These are phyloP conservation scores for Sula dactylatra DNA, from an alignment of 2,113 vertebrate genomes.

Conservation along the genomic window DNA sequence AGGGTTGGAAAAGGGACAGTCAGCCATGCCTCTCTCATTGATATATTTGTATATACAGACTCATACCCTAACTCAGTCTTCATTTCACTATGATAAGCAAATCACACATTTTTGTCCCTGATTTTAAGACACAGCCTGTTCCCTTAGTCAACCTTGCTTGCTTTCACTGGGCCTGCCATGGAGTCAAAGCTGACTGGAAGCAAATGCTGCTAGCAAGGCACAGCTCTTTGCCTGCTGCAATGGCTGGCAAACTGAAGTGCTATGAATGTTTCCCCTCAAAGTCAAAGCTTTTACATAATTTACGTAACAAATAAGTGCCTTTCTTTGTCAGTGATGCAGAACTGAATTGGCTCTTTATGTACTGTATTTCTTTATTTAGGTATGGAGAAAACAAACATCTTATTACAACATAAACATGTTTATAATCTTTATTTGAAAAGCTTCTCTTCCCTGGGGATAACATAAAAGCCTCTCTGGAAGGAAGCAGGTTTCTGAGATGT, in stretches of 20 bases:
- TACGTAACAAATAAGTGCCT: background rate
- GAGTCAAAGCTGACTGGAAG: background rate
- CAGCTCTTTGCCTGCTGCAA: background rate
- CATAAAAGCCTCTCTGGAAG: background rate
- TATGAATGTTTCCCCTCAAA: background rate
- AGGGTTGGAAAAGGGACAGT: background rate
- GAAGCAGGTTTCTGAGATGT: background rate
- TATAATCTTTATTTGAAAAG: background rate
- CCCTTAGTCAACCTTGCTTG: too few species aligned
- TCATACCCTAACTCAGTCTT: background rate
- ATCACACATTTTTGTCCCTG: background rate
- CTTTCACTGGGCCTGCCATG: background rate
- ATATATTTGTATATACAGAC: fast-evolving
- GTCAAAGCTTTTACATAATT: background rate
- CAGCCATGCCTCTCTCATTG: too few species aligned
- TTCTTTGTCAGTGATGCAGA: background rate
- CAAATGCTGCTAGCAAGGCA: background rate
- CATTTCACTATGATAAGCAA: background rate
- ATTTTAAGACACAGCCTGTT: background rate
- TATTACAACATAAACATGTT: background rate
- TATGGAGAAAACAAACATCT: background rate
- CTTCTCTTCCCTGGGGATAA: background rate
- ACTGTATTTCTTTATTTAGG: background rate
- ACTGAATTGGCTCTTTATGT: background rate
- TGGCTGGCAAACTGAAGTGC: background rate